A percentile compares a stretch with the other conserved stretches of the same genome.
Evolutionary conservation across 2,797 vertebrate species (phyloP).

Genomic region (Chromobotia macracanthus): DNA sequence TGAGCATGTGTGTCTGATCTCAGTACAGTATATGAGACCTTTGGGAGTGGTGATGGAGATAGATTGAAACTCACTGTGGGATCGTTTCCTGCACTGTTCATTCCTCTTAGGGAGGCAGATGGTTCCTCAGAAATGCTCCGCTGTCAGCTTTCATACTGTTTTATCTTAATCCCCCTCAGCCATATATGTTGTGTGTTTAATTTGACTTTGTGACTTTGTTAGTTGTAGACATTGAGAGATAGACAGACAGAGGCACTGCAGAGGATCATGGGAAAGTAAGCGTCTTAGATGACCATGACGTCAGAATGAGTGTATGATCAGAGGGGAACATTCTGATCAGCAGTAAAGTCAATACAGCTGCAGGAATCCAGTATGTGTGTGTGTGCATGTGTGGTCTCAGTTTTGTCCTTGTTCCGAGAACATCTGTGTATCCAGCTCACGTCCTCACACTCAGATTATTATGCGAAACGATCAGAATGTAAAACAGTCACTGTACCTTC

Average conservation of each 20-base stretch:
- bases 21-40: slow-evolving; percentile 27
- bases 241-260: background rate
- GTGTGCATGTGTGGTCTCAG: slow-evolving; percentile 25
- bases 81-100: slow-evolving; percentile 44
- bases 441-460: slow-evolving; percentile 9
- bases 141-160: slow-evolving; percentile 20
- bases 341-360: slow-evolving; percentile 65
- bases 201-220: background rate
- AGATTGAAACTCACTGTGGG: slow-evolving; percentile 57
- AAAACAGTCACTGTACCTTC: slow-evolving; percentile 10
- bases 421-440: slow-evolving; percentile 7
- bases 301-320: slow-evolving; percentile 44
- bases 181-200: background rate
- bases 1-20: background rate
- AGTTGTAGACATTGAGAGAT: background rate
- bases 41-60: slow-evolving; percentile 41
- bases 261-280: slow-evolving; percentile 61
- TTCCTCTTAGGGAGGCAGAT: slow-evolving; percentile 36
- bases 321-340: slow-evolving; percentile 30
- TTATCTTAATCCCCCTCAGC: slow-evolving; percentile 10
- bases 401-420: slow-evolving; percentile 9
- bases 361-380: slow-evolving; percentile 32
- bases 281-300: slow-evolving; percentile 39
- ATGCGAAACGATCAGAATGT: background rate
- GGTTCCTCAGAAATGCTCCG: slow-evolving; percentile 14